These are phyloP conservation scores for Erythrocebus patas DNA, from an alignment of 2,113 vertebrate species.

Conservation along the genomic window DNA sequence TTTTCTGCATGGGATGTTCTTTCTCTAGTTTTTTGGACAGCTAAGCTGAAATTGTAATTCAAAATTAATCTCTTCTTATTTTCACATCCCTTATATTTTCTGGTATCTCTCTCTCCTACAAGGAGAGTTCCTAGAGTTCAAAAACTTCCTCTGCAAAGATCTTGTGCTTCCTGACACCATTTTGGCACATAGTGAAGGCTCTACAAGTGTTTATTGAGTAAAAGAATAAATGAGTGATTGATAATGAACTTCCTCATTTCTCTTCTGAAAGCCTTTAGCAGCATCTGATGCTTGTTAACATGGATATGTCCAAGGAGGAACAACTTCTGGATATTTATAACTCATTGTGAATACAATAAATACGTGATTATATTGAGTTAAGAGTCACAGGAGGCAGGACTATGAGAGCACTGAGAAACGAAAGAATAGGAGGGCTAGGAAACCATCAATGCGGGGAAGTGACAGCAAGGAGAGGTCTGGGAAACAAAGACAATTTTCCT, in stretches of 20 bases:
- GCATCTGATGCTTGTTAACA: not conserved
- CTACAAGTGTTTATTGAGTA: not conserved
- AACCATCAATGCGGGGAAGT: accelerated
- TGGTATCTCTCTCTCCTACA: not conserved
- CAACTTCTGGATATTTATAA: not conserved
- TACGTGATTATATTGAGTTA: not conserved
- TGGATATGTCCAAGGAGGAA: not conserved
- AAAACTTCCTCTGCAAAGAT: not conserved
- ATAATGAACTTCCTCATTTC: not conserved
- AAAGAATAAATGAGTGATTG: not conserved
- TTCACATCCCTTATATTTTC: not conserved
- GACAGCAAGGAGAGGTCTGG: accelerated
- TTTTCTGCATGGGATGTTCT: not conserved
- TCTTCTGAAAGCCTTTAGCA: not conserved
- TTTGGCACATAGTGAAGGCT: not conserved
- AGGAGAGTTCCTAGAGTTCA: not conserved
- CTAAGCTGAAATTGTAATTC: not conserved
- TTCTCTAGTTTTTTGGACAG: not conserved
- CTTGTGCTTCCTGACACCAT: not conserved
- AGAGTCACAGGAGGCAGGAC: not conserved
- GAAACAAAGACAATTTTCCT: not conserved
- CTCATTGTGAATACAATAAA: not conserved
- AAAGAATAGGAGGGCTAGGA: accelerated
- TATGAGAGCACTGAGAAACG: not conserved
- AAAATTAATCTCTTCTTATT: not conserved